Evolutionary conservation across 2,888 invertebrate genomes (phyloP).

Genomic region (Thymelicus acteon): DNA sequence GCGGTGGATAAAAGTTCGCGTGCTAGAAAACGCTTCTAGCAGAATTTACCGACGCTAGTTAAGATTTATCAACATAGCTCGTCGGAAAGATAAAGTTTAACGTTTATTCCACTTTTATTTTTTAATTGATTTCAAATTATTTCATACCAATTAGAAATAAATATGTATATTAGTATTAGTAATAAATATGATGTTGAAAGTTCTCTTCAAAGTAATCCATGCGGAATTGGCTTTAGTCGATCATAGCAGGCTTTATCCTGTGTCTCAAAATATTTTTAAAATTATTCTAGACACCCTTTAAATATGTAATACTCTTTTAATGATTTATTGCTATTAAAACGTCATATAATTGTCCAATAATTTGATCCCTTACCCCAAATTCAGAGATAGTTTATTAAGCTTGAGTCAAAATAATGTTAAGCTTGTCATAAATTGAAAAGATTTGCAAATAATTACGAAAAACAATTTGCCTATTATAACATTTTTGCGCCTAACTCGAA

Average conservation of each 20-base stretch:
- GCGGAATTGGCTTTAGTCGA: no score
- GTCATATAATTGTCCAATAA: no score
- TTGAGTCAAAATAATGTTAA: not conserved
- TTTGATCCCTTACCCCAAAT: not conserved
- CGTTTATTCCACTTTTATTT: constrained; percentile 8
- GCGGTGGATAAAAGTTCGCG: constrained; percentile 26
- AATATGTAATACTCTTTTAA: no score
- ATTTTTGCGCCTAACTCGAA: constrained; percentile 3
- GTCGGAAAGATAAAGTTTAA: constrained; percentile 22
- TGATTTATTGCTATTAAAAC: no score
- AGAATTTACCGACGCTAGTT: constrained; percentile 29
- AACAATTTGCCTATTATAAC: constrained; percentile 7
- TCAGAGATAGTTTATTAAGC: not conserved
- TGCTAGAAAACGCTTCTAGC: constrained; percentile 31
- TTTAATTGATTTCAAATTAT: not conserved
- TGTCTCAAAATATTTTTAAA: no score
- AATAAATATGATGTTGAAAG: no score
- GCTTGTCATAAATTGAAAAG: not conserved
- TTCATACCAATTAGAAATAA: no score
- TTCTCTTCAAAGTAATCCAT: no score
- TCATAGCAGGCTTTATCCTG: no score
- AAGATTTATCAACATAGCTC: constrained; percentile 28
- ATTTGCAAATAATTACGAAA: constrained; percentile 3
- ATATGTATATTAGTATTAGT: no score
- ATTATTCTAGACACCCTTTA: no score